Evolutionary conservation across 1,140 invertebrate genomes (phyloP), one percentile per base, ranked within the genome.

Genomic region (Drosophila grimshawi): DNA sequence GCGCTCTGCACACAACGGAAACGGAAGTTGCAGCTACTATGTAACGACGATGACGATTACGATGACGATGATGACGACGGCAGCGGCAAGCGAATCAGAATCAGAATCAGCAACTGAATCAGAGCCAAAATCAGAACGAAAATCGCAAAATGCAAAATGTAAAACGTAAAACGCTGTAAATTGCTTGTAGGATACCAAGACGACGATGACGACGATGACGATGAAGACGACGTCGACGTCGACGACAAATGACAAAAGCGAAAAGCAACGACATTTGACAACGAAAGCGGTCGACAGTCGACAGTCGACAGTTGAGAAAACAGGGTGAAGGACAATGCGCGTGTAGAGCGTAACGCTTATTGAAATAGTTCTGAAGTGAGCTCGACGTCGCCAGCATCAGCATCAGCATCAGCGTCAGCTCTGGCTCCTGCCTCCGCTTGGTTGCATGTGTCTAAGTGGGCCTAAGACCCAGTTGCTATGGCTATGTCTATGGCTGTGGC

Each of bases 281-380:
- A 61, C 62, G 63, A 37, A 76, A 66, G 59, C 59, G 49, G 55
- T 72, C 43, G 73, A 60, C 52, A 51, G 79, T 53, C 43, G 39
- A 33, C 33, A 33, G 5, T 33, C 33, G 33, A 33, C 19, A 19
- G 19, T 19, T 19, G 64, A 63, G 60, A 79, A 88, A 89, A 88
- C 73, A 88, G 85, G 85, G 85, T 89, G 85, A 88, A 88, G 85
- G 85, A 88, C 80, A 89, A 80, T 77, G 77, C 85, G 83, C 82
- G 83, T 64, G 61, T 68, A 64, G 61, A 76, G 52, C 85, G 78
- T 80, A 83, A 85, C 85, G 85, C 78, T 88, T 89, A 88, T 88
- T 88, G 85, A 88, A 88, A 88, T 88, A 88, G 85, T 88, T 88
- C 77, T 89, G 69, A 88, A 88, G 85, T 89, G 85, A 88, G 80